phyloP scores from a whole-genome alignment of 2,113 vertebrate species.

The Thamnaconus septentrionalis region DNA sequence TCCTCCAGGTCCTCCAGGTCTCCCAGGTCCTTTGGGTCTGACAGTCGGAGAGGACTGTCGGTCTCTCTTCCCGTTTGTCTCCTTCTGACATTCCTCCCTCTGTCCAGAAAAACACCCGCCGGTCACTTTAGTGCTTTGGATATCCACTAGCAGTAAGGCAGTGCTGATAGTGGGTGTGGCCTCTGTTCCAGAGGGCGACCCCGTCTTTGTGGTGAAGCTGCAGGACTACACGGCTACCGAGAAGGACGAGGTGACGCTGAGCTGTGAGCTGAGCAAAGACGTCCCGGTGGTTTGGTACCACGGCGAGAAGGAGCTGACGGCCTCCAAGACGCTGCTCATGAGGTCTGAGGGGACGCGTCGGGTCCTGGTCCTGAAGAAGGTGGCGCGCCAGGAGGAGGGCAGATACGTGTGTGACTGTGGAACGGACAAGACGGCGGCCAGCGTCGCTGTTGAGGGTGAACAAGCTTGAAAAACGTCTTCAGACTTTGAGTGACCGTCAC shows the following conservation, averaged over 20 bases:
- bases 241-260: slow-evolving; percentile 88
- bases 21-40: too few relatives aligned
- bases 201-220: slow-evolving; percentile 89
- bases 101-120: too few relatives aligned
- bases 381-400: slow-evolving; percentile 82
- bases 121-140: too few relatives aligned
- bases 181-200: slow-evolving; percentile 86
- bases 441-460: slow-evolving; percentile 84
- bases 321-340: slow-evolving; percentile 85
- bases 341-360: slow-evolving; percentile 84
- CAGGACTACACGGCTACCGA: slow-evolving; percentile 91
- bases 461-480: not conserved
- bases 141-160: too few relatives aligned
- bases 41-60: too few relatives aligned
- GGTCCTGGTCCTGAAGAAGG: slow-evolving; percentile 87
- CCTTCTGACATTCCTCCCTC: too few relatives aligned
- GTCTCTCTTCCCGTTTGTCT: too few relatives aligned
- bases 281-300: slow-evolving; percentile 94
- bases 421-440: slow-evolving; percentile 88
- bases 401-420: slow-evolving; percentile 91
- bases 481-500: not conserved
- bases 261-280: slow-evolving; percentile 96
- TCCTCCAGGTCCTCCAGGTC: too few relatives aligned
- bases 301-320: slow-evolving; percentile 84
- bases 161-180: too few relatives aligned